These are phyloP conservation scores for Neomorphus geoffroyi DNA, from an alignment of 2,797 vertebrate genomes.

Conservation along the genomic window DNA sequence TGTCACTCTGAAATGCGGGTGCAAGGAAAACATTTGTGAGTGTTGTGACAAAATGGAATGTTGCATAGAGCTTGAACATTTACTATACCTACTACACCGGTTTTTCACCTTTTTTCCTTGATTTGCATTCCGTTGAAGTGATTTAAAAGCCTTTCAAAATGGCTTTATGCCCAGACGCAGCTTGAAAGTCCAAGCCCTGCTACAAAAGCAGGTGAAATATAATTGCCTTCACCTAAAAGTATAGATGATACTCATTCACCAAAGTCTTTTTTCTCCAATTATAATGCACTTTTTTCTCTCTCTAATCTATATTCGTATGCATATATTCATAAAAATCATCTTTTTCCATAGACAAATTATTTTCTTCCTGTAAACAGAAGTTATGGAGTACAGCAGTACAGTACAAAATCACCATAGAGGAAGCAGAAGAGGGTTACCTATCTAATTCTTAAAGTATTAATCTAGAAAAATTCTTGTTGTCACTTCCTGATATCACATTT, in stretches of 20 bases:
- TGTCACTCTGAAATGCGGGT: not conserved
- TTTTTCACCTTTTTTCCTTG: not conserved
- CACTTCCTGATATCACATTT: not conserved
- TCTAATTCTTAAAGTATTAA: not conserved
- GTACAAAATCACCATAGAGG: not conserved
- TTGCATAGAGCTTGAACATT: not conserved
- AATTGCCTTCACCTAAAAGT: not conserved
- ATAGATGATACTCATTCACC: not conserved
- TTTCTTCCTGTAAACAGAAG: not conserved
- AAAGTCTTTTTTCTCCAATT: not conserved
- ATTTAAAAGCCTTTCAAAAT: constrained; percentile 12
- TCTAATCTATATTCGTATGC: not conserved
- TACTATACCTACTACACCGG: not conserved
- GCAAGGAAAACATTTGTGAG: not conserved
- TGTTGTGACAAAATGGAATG: not conserved
- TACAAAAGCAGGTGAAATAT: constrained; percentile 39
- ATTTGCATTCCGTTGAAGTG: not conserved
- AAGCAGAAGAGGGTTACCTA: not conserved
- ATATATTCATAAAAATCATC: not conserved
- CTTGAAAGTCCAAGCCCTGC: constrained; percentile 23
- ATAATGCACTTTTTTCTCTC: not conserved
- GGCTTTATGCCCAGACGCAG: not conserved
- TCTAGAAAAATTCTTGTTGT: not conserved
- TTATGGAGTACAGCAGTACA: not conserved
- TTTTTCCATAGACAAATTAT: not conserved